Evolutionary conservation across 2,113 vertebrate species (phyloP).

Genomic region (Paramisgurnus dabryanus): DNA sequence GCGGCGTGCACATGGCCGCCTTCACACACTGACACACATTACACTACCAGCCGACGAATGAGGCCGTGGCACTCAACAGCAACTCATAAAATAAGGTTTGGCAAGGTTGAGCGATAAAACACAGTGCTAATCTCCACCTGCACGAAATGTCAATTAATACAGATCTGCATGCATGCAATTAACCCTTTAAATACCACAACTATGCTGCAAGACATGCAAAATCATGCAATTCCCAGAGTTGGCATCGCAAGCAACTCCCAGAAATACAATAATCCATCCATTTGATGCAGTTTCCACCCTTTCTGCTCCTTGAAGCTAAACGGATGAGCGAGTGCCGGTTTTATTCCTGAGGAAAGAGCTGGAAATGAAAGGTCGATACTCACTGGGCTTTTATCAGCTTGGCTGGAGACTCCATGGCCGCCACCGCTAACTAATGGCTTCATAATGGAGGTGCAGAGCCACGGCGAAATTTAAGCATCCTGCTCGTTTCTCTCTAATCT

Average conservation of each 20-base stretch:
- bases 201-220: not conserved
- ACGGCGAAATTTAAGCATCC: constrained; percentile 87
- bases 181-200: not conserved
- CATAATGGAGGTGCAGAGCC: constrained; percentile 90
- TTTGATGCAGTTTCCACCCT: constrained; percentile 19
- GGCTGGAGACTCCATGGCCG: constrained; percentile 96
- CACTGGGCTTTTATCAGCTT: constrained; percentile 94
- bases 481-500: constrained; percentile 65
- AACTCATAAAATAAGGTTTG: not conserved
- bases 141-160: not conserved
- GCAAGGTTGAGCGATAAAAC: not conserved
- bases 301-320: constrained; percentile 49
- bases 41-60: constrained; percentile 46
- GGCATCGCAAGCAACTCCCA: not conserved
- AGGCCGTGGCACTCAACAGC: not conserved
- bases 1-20: constrained; percentile 71
- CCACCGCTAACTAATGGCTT: constrained; percentile 94
- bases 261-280: constrained; percentile 36
- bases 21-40: constrained; percentile 71
- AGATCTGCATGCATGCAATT: constrained; percentile 3
- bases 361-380: constrained; percentile 75
- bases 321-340: constrained; percentile 52
- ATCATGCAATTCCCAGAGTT: not conserved
- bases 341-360: constrained; percentile 59
- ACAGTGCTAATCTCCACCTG: not conserved